Evolutionary conservation across 2,113 vertebrate species (phyloP).

Genomic region (Dicentrarchus labrax): DNA sequence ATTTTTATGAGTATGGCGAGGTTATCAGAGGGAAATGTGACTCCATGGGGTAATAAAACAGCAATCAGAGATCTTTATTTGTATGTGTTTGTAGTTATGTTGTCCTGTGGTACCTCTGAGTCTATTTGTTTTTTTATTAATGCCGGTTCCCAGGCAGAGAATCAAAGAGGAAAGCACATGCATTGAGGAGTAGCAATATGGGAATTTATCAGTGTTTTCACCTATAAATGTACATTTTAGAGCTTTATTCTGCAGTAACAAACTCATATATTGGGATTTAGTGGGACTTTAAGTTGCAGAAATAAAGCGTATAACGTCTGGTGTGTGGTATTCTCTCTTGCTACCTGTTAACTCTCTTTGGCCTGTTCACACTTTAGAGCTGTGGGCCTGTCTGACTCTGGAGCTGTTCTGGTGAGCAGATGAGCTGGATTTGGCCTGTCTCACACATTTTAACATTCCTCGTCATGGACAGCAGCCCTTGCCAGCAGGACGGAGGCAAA

Average conservation of each 20-base stretch:
- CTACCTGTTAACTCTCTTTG: slow-evolving; percentile 75
- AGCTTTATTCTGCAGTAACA: neutral
- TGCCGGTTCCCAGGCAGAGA: neutral
- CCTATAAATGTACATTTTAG: neutral
- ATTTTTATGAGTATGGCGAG: neutral
- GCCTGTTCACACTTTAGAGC: slow-evolving; percentile 58
- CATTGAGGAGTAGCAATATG: too few relatives aligned
- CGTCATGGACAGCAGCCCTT: slow-evolving; percentile 78
- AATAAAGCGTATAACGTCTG: neutral
- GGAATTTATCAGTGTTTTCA: neutral
- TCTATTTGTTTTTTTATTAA: neutral
- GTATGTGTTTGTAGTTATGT: too few relatives aligned
- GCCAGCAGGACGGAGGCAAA: slow-evolving; percentile 25
- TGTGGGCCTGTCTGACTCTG: slow-evolving; percentile 37
- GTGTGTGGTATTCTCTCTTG: slow-evolving; percentile 6
- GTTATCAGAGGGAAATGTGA: neutral
- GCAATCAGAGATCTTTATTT: neutral
- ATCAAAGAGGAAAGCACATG: neutral
- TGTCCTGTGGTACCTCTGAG: too few relatives aligned
- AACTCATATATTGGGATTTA: neutral
- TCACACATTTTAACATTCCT: slow-evolving; percentile 84
- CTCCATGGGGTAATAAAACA: neutral
- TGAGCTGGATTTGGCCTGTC: slow-evolving; percentile 82
- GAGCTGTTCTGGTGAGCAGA: slow-evolving; percentile 75
- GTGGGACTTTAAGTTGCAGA: neutral